Base-by-base conservation (phyloP, 1,140 invertebrate genomes). In the Zaprionus taronus region DNA sequence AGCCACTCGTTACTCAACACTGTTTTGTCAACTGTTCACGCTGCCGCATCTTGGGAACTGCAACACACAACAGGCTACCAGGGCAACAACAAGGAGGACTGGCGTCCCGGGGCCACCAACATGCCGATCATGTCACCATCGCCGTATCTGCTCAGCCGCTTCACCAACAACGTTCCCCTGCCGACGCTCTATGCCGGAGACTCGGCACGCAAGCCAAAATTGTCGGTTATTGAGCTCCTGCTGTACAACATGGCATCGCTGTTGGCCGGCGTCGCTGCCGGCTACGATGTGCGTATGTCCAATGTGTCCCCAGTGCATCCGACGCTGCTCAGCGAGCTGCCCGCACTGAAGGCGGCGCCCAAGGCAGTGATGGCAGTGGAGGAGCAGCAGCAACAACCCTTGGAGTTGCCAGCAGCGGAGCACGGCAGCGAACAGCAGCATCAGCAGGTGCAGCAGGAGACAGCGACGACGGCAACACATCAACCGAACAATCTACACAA, bases 241-340 rank as follows among this genome's bases (percentile, higher is more conserved):
- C 93, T 99, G 62, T 98, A 97, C 93, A 98, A 98, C 92, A 97
- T 98, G 93, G 97, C 97, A 28, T 96, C 97, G 11, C 95, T 98
- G 93, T 93, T 99, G 74, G 98, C 97, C 1, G 95, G 97, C 22
- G 96, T 99, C 14, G 97, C 96, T 1, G 96, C 97, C 28, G 98
- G 98, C 1, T 98, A 97, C 90, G 98, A 99, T 93, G 96, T 99
- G 24, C 94, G 97, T 82, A 94, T 98, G 87, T 97, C 97, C 26
- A 97, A 98, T 91, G 95, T 97, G 58, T 96, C 96, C 70, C 96
- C 96, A 1, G 94, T 98, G 71, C 97, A 98, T 94, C 97, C 97
- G 5, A 95, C 95, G 65, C 92, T 97, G 64, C 73, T 92, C 6
- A 92, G 82, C 51, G 91, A 92, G 20, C 61, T 92, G 56, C 91